Base-by-base conservation (phyloP, 2,797 vertebrate genomes). In the Pitangus sulphuratus region DNA sequence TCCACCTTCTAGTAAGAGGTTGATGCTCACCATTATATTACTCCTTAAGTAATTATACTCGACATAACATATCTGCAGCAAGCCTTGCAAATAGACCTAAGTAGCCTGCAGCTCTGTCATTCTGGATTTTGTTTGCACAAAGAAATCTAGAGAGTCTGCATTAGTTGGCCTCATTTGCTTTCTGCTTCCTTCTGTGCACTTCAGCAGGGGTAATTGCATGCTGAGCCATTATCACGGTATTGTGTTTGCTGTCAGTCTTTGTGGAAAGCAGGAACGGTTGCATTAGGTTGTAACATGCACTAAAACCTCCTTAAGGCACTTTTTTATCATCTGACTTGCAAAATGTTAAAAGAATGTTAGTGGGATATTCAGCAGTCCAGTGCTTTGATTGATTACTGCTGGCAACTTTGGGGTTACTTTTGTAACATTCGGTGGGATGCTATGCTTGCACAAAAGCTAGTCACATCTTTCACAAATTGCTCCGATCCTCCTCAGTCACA, bases 91-190 rank as follows among this genome's bases (percentile, higher is more conserved):
- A 81, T 30, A 90, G 81, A 94, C 81, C 81, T 85, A 48, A 53
- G 24, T 72, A 81, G 93, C 97, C 95, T 95, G 87, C 84, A 95
- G 96, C 87, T 92, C 87, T 97, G 96, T 97, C 94, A 84, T 87
- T 96, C 89, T 96, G 74, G 56, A 89, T 97, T 95, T 95, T 87
- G 72, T 94, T 90, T 96, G 89, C 89, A 95, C 90, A 86, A 76
- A 75, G 85, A 80, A 87, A 76, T 94, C 84, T 66, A 39, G 80
- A 84, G 74, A 83, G 88, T 74, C 64, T 94, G 77, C 68, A 40
- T 89, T 79, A 69, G 78, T 61, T 95, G 93, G 65, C 95, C 94
- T 96, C 76, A 60, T 96, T 97, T 97, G 80, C 74, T 97, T 96
- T 95, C 79, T 94, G 72, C 85, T 94, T 87, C 86, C 84, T 94